Conservation (phyloP, 2,797 vertebrate genomes). For the Eidolon dupreanum region DNA sequence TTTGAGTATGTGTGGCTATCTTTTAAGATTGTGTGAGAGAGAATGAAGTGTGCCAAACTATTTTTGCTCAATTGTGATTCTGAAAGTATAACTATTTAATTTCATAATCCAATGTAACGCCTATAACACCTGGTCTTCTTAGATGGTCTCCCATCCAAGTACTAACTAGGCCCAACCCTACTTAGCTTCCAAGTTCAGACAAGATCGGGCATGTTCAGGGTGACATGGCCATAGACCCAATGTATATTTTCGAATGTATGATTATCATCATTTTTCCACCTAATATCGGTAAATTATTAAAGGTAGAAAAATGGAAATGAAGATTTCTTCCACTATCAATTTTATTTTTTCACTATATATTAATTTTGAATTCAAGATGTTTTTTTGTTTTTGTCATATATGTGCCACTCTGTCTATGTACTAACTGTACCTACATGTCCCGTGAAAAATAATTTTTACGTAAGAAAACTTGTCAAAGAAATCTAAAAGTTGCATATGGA, state of each 20-base stretch:
- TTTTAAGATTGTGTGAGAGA: neutral
- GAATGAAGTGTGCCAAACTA: neutral
- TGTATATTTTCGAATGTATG: neutral
- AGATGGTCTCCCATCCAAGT: no score
- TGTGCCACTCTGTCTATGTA: neutral
- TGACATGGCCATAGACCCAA: no score
- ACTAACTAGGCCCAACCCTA: no score
- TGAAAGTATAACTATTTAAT: neutral
- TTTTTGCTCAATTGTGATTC: constrained; percentile 19
- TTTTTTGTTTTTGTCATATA: neutral
- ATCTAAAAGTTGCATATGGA: neutral
- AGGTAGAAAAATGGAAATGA: constrained; percentile 35
- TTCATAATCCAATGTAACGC: neutral
- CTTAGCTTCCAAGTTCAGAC: no score
- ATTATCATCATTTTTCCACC: neutral
- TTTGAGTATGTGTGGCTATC: neutral
- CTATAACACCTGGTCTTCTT: no score
- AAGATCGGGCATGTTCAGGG: no score
- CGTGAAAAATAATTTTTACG: constrained; percentile 7
- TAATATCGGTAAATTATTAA: neutral
- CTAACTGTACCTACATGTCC: neutral
- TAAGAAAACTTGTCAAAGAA: neutral
- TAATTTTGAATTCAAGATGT: constrained; percentile 6
- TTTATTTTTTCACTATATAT: constrained; percentile 5
- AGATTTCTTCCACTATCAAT: neutral